Base-by-base conservation (phyloP, 2,888 invertebrate genomes). In the Diarsia mendica region DNA sequence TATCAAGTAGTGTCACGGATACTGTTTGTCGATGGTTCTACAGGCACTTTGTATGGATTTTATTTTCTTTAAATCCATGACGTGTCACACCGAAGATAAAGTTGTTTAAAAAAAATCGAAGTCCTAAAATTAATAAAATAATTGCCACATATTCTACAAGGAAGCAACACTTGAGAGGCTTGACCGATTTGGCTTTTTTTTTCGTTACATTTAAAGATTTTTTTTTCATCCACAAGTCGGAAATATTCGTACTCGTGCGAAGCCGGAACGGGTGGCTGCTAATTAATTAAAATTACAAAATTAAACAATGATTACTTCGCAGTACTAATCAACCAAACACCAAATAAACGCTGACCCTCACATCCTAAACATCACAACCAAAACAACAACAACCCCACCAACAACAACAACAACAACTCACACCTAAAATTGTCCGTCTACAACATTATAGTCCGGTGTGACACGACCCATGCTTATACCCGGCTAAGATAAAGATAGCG, bases 401-500 rank as follows among this genome's bases (percentile, higher is more conserved):
- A n/a, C n/a, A n/a, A n/a, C n/a, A n/a, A n/a, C n/a, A n/a, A n/a
- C n/a, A n/a, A n/a, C n/a, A 18, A 10, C 6, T 51, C 28, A 55
- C 53, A 77, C 23, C 13, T 49, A 23, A 49, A 63, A 48, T 46
- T 33, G 55, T 67, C 69, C 44, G 60, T 46, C 10, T 60, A 67
- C 60, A 53, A 65, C 70, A 77, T 84, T 86, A 86, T 92, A 87
- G 63, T 68, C 46, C 91, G 90, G 93, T 94, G 94, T 93, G 88
- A 93, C 85, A 82, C 79, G 70, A 79, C 73, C 83, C 87, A 80
- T 89, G 72, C 69, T 72, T 79, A 84, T 85, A 73, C 73, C 55
- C 65, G 75, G 77, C 55, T 72, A 81, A 92, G 95, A 95, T 95
- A 93, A 91, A 95, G 95, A 95, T 94, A 94, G 93, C 89, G 93